Evolutionary conservation across 2,797 vertebrate genomes (phyloP), one percentile per base, ranked within the genome.

Genomic region (Coregonus suidteri): DNA sequence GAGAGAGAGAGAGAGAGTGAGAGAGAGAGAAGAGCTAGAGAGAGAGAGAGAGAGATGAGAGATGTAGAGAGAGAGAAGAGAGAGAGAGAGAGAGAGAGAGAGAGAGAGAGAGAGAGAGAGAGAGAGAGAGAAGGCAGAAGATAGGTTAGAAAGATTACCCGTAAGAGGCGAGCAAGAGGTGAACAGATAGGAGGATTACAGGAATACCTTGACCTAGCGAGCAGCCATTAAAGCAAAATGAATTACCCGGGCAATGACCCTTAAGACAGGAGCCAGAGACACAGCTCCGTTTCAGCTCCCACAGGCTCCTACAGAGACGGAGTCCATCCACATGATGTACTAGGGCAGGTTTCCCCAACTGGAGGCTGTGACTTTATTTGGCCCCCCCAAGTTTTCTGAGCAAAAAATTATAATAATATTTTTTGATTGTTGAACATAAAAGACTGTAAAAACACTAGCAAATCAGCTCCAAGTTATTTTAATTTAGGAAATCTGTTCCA

Each of bases 131-230:
- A 72, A 59, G 75, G 56, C 79, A 79, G 76, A 59, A 86, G 87
- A 89, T 89, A 74, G 74, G 80, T 47, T 62, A 52, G 74, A 66
- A 64, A 87, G 87, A 89, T 89, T 85, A 86, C 71, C 77, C 41
- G 76, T 84, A 89, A 89, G 75, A 83, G 69, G 71, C 47, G 31
- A 76, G 73, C 75, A 74, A 76, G 73, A 83, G 78, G 79, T 85
- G 75, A 75, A 37, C 81, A 83, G 82, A 85, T 81, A 81, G 78
- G 72, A 62, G 80, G 84, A 85, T 89, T 89, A 87, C 84, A 76
- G 83, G 81, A 85, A 82, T 84, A 77, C 79, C 59, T 75, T 77
- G 79, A 84, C 84, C 86, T 76, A 82, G 81, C 79, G 76, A 81
- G 79, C 74, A 34, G 73, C 80, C 81, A 83, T 83, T 86, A 82